Percentiles rank a stretch among this genome's conserved stretches.
These are phyloP conservation scores for Pseudoatta argentina DNA, from an alignment of 1,140 invertebrate species.

Conservation along the genomic window DNA sequence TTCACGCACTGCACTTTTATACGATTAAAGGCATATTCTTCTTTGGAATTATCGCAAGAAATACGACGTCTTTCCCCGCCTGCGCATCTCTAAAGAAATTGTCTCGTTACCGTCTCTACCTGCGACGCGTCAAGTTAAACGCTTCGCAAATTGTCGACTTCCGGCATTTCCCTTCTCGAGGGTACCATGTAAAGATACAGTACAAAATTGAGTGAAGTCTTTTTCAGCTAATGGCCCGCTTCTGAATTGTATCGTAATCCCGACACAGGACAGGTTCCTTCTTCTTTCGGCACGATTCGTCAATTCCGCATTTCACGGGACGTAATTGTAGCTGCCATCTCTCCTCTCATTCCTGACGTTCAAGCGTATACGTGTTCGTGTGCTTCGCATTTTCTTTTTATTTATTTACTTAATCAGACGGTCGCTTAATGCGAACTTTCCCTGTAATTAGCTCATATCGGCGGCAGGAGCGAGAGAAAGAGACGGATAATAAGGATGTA, in stretches of 20 bases:
- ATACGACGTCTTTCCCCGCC: neutral
- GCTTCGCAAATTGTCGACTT: slow-evolving; percentile 45
- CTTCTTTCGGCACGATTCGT: slow-evolving; percentile 58
- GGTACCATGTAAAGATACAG: neutral
- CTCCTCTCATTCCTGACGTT: neutral
- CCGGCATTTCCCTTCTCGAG: slow-evolving; percentile 40
- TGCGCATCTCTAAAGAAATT: neutral
- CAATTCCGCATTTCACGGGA: slow-evolving; percentile 53
- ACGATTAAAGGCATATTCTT: neutral
- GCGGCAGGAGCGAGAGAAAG: neutral
- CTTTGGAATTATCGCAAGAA: neutral
- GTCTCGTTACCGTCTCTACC: slow-evolving; percentile 17
- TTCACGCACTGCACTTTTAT: neutral
- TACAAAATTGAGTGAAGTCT: slow-evolving; percentile 28
- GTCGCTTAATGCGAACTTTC: slow-evolving; percentile 72
- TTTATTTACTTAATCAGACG: slow-evolving; percentile 77
- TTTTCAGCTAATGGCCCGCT: slow-evolving; percentile 53
- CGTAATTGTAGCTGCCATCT: slow-evolving; percentile 10
- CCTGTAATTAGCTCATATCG: slow-evolving; percentile 73
- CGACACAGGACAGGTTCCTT: slow-evolving; percentile 31
- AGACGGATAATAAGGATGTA: neutral
- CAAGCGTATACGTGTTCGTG: neutral
- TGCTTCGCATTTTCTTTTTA: slow-evolving; percentile 69
- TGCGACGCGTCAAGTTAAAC: slow-evolving; percentile 23
- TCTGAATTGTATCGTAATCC: slow-evolving; percentile 52